Evolutionary conservation across 2,113 vertebrate genomes (phyloP).

Genomic region (Hippoglossus stenolepis): DNA sequence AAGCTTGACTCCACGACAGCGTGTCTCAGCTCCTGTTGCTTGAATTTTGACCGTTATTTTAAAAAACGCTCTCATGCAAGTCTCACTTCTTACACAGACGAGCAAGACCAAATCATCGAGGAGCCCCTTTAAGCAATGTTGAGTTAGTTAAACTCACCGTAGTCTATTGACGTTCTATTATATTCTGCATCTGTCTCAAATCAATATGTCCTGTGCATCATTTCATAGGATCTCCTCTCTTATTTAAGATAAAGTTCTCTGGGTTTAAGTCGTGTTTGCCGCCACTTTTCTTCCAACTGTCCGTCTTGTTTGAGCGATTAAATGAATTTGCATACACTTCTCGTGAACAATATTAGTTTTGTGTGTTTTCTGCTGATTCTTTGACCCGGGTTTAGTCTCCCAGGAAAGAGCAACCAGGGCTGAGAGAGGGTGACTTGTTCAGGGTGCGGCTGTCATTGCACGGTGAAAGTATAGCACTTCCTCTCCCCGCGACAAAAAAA

Average conservation of each 20-base stretch:
- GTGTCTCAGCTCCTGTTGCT: background rate
- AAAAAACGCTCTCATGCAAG: background rate
- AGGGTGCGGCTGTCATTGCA: slow-evolving; percentile 11
- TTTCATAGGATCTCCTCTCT: background rate
- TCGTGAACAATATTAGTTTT: slow-evolving; percentile 23
- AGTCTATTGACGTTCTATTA: no score
- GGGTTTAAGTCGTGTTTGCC: no score
- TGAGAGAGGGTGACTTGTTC: slow-evolving; percentile 47
- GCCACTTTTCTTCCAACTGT: background rate
- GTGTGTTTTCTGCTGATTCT: slow-evolving; percentile 36
- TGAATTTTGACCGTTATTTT: background rate
- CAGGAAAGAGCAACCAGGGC: background rate
- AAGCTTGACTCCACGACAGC: background rate
- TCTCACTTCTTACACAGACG: no score
- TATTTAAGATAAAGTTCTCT: no score
- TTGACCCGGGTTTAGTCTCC: slow-evolving; percentile 22
- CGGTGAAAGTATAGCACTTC: slow-evolving; percentile 38
- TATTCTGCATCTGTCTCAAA: no score
- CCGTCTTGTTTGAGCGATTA: background rate
- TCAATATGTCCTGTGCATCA: background rate
- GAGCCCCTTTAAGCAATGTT: no score
- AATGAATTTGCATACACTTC: slow-evolving; percentile 6
- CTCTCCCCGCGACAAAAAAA: slow-evolving; percentile 39
- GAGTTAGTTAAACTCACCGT: no score
- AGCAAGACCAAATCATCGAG: no score